Evolutionary conservation across 2,113 vertebrate genomes (phyloP).

Genomic region (Sorex araneus): DNA sequence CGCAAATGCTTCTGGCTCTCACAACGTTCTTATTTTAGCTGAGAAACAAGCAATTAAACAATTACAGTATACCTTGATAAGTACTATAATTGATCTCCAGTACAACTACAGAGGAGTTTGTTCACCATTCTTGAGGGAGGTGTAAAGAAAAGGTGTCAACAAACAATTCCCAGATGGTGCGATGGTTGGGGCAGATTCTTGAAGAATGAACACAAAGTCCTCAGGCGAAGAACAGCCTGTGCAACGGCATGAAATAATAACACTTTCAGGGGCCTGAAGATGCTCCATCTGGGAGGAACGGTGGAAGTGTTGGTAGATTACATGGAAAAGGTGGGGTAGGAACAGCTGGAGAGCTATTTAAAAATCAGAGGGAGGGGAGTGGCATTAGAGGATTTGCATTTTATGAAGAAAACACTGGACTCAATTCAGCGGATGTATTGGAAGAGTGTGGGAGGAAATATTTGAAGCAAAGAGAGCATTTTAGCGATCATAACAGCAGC

Average conservation of each 20-base stretch:
- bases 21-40: conserved; percentile 50
- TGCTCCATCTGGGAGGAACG: conserved; percentile 41
- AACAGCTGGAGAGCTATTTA: conserved; percentile 73
- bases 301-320: not conserved
- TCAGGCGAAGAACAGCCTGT: conserved; percentile 50
- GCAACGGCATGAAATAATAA: conserved; percentile 37
- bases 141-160: conserved; percentile 47
- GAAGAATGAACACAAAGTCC: conserved; percentile 47
- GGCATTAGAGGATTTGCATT: conserved; percentile 24
- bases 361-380: not conserved
- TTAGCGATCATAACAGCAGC: not conserved
- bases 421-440: not conserved
- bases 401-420: conserved; percentile 43
- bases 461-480: not conserved
- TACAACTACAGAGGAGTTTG: not conserved
- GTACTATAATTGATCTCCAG: conserved; percentile 1
- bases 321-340: not conserved
- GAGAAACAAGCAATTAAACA: conserved; percentile 16
- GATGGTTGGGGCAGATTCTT: conserved; percentile 17
- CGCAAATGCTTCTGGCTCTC: conserved; percentile 27
- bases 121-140: not conserved
- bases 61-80: not conserved
- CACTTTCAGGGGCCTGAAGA: conserved; percentile 5
- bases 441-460: conserved; percentile 25
- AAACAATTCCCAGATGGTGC: conserved; percentile 63